Conservation (phyloP, 2,888 invertebrate genomes). For the Drosophila pseudotalamancana region DNA sequence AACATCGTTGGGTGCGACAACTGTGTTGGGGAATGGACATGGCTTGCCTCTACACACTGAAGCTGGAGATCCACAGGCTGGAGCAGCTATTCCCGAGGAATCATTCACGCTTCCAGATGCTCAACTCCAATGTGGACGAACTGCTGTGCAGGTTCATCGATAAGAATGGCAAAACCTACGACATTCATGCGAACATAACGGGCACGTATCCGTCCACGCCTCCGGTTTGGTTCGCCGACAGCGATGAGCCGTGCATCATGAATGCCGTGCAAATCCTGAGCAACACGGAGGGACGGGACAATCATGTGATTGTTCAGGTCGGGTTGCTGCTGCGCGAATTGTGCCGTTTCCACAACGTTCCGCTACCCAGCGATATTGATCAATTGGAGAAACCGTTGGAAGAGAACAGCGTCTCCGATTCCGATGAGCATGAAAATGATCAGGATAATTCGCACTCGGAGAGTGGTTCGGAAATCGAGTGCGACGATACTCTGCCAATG, state of each 20-base stretch:
- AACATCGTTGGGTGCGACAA: neutral
- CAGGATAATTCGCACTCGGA: constrained; percentile 89
- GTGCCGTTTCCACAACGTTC: constrained; percentile 95
- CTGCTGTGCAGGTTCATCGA: constrained; percentile 98
- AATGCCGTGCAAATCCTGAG: constrained; percentile 97
- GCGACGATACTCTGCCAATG: constrained; percentile 92
- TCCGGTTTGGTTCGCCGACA: constrained; percentile 99
- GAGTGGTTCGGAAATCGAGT: constrained; percentile 88
- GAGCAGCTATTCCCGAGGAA: constrained; percentile 97
- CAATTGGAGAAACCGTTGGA: constrained; percentile 88
- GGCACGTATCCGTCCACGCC: constrained; percentile 99
- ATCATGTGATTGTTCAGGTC: constrained; percentile 94
- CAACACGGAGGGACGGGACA: constrained; percentile 95
- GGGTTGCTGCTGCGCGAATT: constrained; percentile 95
- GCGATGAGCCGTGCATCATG: constrained; percentile 97
- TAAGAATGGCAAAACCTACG: constrained; percentile 96
- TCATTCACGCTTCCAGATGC: constrained; percentile 98
- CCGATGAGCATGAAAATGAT: constrained; percentile 84
- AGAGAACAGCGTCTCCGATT: constrained; percentile 84
- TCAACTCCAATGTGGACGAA: constrained; percentile 99
- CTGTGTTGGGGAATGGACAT: constrained; percentile 48
- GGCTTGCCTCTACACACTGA: constrained; percentile 97
- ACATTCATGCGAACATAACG: constrained; percentile 99
- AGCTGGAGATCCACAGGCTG: constrained; percentile 98
- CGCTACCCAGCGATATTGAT: constrained; percentile 96